These are phyloP conservation scores for Thalassarche chlororhynchos DNA, from an alignment of 2,113 vertebrate genomes.

Conservation along the genomic window DNA sequence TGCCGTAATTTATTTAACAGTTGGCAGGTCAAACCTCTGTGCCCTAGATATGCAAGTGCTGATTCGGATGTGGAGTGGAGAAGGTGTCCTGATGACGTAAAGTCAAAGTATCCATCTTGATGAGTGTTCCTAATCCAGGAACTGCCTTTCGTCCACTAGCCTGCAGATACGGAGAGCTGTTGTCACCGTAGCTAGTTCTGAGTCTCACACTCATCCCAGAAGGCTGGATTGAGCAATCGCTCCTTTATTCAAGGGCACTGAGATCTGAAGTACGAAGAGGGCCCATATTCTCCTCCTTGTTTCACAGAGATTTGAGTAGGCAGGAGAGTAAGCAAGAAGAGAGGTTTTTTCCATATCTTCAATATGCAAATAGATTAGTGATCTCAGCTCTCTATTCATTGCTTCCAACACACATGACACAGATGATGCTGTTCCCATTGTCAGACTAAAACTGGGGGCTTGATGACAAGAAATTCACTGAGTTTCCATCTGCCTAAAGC, in stretches of 20 bases:
- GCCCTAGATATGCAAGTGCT: conserved; percentile 1
- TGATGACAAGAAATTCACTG: conserved; percentile 6
- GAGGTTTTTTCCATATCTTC: conserved; percentile 17
- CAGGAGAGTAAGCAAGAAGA: conserved; percentile 43
- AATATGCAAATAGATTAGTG: conserved; percentile 48
- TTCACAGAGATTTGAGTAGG: conserved; percentile 41
- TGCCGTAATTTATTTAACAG: not conserved
- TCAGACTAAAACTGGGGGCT: conserved; percentile 43
- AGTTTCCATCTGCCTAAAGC: conserved; percentile 16
- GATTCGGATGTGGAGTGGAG: not conserved
- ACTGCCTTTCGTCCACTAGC: not conserved
- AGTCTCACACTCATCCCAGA: not conserved
- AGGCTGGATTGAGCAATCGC: not conserved
- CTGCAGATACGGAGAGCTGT: not conserved
- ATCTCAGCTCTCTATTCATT: conserved; percentile 58
- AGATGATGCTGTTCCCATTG: conserved; percentile 55
- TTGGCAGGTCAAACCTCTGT: not conserved
- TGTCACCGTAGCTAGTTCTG: not conserved
- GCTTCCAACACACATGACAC: conserved; percentile 59
- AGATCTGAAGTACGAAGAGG: not conserved
- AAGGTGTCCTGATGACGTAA: not conserved
- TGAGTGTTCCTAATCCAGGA: not conserved
- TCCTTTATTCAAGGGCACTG: not conserved
- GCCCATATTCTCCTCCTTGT: not conserved
- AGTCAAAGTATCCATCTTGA: not conserved